Percentiles rank a stretch among this genome's conserved stretches.
Evolutionary conservation across 2,797 vertebrate species (phyloP).

Genomic region (Chromis chromis): DNA sequence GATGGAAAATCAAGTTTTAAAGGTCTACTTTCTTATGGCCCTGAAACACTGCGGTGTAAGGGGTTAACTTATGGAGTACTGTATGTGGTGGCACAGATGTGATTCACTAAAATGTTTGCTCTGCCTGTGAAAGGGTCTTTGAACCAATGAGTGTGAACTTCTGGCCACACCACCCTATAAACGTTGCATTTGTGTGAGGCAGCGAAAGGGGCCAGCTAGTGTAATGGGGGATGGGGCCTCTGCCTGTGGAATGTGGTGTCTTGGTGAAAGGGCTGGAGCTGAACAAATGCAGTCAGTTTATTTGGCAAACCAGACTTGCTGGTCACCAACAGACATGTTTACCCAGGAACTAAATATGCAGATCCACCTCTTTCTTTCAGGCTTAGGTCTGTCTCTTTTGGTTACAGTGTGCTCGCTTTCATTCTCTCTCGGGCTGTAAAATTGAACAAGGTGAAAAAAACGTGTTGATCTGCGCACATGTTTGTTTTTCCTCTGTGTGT

Average conservation of each 20-base stretch:
- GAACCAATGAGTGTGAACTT: constrained; percentile 85
- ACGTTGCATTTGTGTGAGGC: constrained; percentile 81
- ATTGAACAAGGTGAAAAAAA: constrained; percentile 16
- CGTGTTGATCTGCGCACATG: constrained; percentile 1
- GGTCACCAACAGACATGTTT: constrained; percentile 78
- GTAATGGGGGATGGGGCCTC: constrained; percentile 79
- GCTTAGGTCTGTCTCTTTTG: constrained; percentile 14
- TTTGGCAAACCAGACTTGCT: constrained; percentile 82
- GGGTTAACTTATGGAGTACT: constrained; percentile 67
- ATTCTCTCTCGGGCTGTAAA: constrained; percentile 6
- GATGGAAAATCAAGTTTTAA: constrained; percentile 34
- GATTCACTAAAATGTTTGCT: constrained; percentile 83
- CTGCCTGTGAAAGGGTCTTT: constrained; percentile 83
- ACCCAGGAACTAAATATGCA: constrained; percentile 67
- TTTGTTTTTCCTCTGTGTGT: constrained; percentile 26
- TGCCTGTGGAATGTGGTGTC: constrained; percentile 85
- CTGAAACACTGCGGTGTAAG: constrained; percentile 27
- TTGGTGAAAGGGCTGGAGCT: constrained; percentile 81
- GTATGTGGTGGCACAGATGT: constrained; percentile 80
- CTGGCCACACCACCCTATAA: constrained; percentile 81
- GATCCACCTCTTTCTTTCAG: constrained; percentile 60
- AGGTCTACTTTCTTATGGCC: constrained; percentile 13
- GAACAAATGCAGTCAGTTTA: constrained; percentile 83
- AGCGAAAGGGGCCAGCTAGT: constrained; percentile 78
- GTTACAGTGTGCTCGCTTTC: constrained; percentile 2